Base-by-base conservation (phyloP, 2,888 invertebrate genomes). In the Xiphydria camelus region DNA sequence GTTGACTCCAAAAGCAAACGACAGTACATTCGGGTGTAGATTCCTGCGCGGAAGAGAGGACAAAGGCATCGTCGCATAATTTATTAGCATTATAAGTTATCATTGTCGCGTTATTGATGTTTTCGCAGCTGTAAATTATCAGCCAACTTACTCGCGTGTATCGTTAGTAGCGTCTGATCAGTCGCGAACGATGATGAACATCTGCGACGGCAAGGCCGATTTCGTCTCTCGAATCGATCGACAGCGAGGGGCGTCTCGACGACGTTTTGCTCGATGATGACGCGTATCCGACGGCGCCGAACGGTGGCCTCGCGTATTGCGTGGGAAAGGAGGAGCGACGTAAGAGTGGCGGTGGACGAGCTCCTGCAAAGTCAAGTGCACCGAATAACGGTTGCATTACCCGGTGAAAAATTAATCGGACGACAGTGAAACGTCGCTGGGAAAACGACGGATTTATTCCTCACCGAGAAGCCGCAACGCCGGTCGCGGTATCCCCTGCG, bases 261-360 rank as follows among this genome's bases (percentile, higher is more conserved):
- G 58, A 54, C 32, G 55, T 41, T 17, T 61, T 57, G 26, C 47
- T 60, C n/a, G n/a, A n/a, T n/a, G n/a, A n/a, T n/a, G n/a, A n/a
- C n/a, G n/a, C n/a, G n/a, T n/a, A n/a, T 19, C 37, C 53, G 35
- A 61, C 53, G 18, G 58, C 56, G 32, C 61, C 62, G 39, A 47
- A 44, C 19, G 51, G 26, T 26, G 58, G 51, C 38, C 47, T 54
- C 35, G 47, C 53, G 35, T 51, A 56, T 41, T 66, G 63, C 25
- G 54, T 61, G 25, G 70, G 70, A 38, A 69, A 70, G 4, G 70
- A 71, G 15, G 66, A 71, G 26, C 70, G 65, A 26, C 70, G 63
- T 39, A 63, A 59, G 29, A 68, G 61, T 41, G 68, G 57, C 20
- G 70, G 58, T 44, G 66, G 62, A 50, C 59, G 55, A 32, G 62